phyloP scores from a whole-genome alignment of 2,113 vertebrate species.

The Phrynosoma platyrhinos region DNA sequence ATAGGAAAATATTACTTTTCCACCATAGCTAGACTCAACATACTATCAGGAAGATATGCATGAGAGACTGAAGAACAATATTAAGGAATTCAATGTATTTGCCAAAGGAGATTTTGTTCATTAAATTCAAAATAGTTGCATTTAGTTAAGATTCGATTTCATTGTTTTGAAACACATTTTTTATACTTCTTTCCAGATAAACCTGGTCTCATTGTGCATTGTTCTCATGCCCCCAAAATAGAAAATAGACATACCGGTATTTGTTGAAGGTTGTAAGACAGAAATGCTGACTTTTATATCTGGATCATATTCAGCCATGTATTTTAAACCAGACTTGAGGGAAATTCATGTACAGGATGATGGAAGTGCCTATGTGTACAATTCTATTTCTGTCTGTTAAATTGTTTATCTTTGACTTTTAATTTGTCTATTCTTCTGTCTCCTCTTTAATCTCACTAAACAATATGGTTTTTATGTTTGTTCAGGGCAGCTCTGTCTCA shows the following conservation, averaged over 20 bases:
- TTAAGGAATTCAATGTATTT: not conserved
- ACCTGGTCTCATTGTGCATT: not conserved
- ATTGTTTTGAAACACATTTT: not conserved
- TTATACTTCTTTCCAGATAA: not conserved
- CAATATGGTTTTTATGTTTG: slow-evolving; percentile 6
- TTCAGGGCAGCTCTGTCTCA: slow-evolving; percentile 14
- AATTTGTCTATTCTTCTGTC: slow-evolving; percentile 1
- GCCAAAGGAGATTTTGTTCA: not conserved
- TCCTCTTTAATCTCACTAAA: not conserved
- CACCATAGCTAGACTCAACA: not conserved
- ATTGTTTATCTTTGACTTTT: not conserved
- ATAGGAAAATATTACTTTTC: not conserved
- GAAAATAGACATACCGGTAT: not conserved
- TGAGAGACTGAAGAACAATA: not conserved
- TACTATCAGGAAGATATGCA: not conserved
- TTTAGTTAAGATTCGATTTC: not conserved
- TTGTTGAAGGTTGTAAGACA: not conserved
- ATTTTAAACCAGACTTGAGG: not conserved
- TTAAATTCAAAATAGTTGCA: not conserved
- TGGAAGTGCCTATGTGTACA: not conserved
- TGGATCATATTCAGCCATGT: not conserved
- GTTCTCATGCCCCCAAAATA: not conserved
- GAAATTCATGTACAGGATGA: not conserved
- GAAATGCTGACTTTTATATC: not conserved
- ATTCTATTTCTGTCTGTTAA: not conserved